Evolutionary conservation across 2,888 invertebrate species (phyloP), one percentile per base, ranked within the genome.

Genomic region (Mimumesa dahlbomi): DNA sequence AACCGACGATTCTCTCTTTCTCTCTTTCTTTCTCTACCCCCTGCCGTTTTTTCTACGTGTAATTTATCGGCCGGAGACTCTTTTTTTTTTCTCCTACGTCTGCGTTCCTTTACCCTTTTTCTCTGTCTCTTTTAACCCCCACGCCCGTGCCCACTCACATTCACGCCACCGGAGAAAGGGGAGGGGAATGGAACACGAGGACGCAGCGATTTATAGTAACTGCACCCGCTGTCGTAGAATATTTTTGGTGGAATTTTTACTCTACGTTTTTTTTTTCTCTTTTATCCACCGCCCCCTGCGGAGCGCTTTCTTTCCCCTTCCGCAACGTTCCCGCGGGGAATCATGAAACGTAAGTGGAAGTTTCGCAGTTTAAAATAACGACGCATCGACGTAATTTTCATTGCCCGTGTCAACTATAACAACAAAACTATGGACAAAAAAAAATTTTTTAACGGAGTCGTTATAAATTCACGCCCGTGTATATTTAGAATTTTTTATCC

Each of bases 181-280:
- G 45, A 29, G 53, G 59, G 62, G 62, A 43, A 49, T 72, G 63
- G 72, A 69, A 71, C 73, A 75, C 73, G 79, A 75, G 77, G 75
- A 78, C 76, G 76, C 73, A 68, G 75, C 84, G 82, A 86, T 87
- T 87, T 87, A 86, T 85, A 85, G 83, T 83, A 81, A 84, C 84
- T 81, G 82, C 83, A 75, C 77, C 81, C 76, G 61, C 63, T 73
- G 82, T 82, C 80, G 82, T 79, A 81, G 84, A 85, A 86, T 86
- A 86, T 87, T 86, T 87, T 84, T 77, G 82, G 81, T 61, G 81
- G 74, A 83, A 85, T 86, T 86, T 80, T 81, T 81, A 79, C 73
- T 77, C 36, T 18, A 56, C 53, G 58, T 68, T 73, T 73, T n/a
- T n/a, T n/a, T n/a, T n/a, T n/a, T n/a, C n/a, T n/a, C n/a, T n/a